A percentile compares a stretch with the other conserved stretches of the same genome.
Conservation (phyloP, 2,113 vertebrate species). For the Pagrus major region DNA sequence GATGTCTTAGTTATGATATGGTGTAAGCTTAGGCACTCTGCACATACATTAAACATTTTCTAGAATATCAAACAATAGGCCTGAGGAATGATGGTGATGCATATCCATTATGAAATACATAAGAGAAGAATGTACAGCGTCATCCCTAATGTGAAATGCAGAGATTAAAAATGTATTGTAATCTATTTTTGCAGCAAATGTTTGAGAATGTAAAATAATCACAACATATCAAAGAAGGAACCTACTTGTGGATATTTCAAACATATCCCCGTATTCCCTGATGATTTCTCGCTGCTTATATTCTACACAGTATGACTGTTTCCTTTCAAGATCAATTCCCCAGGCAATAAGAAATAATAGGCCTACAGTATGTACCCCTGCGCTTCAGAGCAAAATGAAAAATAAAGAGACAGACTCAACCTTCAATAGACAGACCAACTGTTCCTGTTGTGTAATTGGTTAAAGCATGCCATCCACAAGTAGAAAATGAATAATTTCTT, state of each 20-base stretch:
- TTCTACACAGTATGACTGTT: conserved; percentile 45
- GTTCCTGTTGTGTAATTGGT: conserved; percentile 69
- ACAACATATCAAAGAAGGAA: conserved; percentile 28
- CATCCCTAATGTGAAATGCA: conserved; percentile 6
- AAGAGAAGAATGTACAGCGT: neutral
- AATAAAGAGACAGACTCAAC: conserved; percentile 60
- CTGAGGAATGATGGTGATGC: conserved; percentile 6
- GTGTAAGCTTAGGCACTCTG: conserved; percentile 19
- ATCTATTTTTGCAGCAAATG: conserved; percentile 16
- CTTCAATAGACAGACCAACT: conserved; percentile 68
- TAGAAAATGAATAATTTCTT: conserved; percentile 61
- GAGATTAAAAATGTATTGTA: conserved; percentile 7
- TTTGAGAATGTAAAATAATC: conserved; percentile 16
- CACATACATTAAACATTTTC: conserved; percentile 51
- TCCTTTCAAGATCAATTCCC: conserved; percentile 68
- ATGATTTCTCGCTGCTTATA: conserved; percentile 40
- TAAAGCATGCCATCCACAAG: conserved; percentile 64
- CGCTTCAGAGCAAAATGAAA: conserved; percentile 60
- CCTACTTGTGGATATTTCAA: conserved; percentile 63
- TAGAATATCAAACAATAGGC: conserved; percentile 41
- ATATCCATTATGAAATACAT: conserved; percentile 20
- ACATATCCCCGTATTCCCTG: conserved; percentile 41
- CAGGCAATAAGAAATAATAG: conserved; percentile 57
- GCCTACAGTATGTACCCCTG: conserved; percentile 48
- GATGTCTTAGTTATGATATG: conserved; percentile 40